These are phyloP conservation scores for Paramormyrops kingsleyae DNA, from an alignment of 2,113 vertebrate species.

Conservation along the genomic window DNA sequence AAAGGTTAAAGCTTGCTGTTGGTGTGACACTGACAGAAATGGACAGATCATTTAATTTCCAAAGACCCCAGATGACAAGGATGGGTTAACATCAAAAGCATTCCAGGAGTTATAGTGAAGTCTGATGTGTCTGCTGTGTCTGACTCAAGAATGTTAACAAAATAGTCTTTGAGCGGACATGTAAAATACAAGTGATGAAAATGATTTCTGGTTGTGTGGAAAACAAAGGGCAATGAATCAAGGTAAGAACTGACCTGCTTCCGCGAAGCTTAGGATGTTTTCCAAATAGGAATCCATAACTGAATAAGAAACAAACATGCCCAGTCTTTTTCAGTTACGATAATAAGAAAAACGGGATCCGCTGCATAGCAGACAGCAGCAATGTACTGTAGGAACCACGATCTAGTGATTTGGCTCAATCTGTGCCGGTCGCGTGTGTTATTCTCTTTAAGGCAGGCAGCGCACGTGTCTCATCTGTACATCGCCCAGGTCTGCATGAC, in stretches of 20 bases:
- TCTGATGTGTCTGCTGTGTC: neutral
- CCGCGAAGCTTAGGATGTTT: neutral
- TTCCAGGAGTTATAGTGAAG: neutral
- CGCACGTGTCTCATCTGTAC: neutral
- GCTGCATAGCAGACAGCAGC: neutral
- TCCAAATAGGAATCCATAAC: neutral
- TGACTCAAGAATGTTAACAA: conserved; percentile 14
- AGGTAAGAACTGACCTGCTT: neutral
- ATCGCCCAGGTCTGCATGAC: neutral
- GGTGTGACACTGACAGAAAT: neutral
- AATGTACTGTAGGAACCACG: neutral
- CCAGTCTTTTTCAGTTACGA: neutral
- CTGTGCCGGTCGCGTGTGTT: neutral
- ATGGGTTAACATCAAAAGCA: neutral
- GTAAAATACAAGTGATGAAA: neutral
- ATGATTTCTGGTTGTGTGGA: neutral
- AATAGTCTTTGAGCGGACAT: neutral
- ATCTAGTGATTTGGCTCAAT: neutral
- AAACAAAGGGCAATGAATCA: neutral
- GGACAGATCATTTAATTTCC: conserved; percentile 10
- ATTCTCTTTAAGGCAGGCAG: neutral
- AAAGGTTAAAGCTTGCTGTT: neutral
- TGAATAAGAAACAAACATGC: neutral
- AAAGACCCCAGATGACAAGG: neutral
- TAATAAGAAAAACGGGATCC: neutral